Evolutionary conservation across 2,888 invertebrate species (phyloP).

Genomic region (Trachelus iudaicus): DNA sequence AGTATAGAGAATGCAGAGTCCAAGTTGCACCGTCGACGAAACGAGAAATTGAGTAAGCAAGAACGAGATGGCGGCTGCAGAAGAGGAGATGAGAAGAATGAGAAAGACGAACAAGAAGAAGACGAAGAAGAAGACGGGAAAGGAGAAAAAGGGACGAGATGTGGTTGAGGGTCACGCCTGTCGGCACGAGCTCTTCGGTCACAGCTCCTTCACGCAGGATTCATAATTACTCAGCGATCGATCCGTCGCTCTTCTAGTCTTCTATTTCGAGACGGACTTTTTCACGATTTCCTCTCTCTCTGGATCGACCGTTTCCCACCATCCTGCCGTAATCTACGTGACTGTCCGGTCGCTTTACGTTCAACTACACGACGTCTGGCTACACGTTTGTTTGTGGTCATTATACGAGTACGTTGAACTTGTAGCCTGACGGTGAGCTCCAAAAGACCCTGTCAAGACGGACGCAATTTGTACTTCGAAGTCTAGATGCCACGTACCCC

Average conservation of each 20-base stretch:
- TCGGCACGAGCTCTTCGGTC: conserved; percentile 60
- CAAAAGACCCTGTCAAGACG: conserved; percentile 10
- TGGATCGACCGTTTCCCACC: conserved; percentile 10
- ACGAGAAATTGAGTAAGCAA: conserved; percentile 24
- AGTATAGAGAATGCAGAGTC: conserved; percentile 9
- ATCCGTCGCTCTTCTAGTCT: conserved; percentile 11
- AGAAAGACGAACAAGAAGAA: conserved; percentile 8
- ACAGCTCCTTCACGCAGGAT: conserved; percentile 57
- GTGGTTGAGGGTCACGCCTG: conserved; percentile 51
- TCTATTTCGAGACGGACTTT: conserved; percentile 8
- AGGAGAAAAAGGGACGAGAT: conserved; percentile 27
- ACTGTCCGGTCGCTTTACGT: conserved; percentile 24
- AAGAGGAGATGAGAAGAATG: conserved; percentile 2
- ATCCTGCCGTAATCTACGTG: conserved; percentile 5
- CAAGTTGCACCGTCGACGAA: conserved; percentile 8
- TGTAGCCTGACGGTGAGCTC: conserved; percentile 8
- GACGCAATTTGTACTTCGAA: background rate
- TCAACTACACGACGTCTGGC: conserved; percentile 29
- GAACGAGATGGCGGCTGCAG: conserved; percentile 19
- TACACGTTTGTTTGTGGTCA: conserved; percentile 51
- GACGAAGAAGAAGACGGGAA: conserved; percentile 27
- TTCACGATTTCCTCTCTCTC: conserved; percentile 23
- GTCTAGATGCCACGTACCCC: background rate
- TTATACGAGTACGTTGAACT: conserved; percentile 53
- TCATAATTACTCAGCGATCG: conserved; percentile 53